Evolutionary conservation across 1,140 invertebrate species (phyloP).

Genomic region (Cepaea nemoralis): DNA sequence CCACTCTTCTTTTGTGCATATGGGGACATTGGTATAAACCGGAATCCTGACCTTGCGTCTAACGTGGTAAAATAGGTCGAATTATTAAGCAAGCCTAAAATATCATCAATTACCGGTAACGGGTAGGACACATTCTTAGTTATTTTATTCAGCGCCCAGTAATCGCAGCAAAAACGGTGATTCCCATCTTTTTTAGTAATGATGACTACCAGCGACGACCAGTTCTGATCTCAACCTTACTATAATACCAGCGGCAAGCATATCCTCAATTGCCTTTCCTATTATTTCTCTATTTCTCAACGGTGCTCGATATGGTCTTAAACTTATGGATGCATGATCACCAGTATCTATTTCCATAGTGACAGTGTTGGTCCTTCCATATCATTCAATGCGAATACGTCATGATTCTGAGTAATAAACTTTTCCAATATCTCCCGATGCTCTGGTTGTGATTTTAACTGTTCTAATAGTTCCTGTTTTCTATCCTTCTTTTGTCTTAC

Average conservation of each 20-base stretch:
- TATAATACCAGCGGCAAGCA: too few species aligned
- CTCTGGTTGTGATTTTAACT: too few species aligned
- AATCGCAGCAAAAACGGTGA: too few species aligned
- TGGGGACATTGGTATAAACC: slow-evolving; percentile 39
- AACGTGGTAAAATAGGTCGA: slow-evolving; percentile 39
- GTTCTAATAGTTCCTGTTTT: too few species aligned
- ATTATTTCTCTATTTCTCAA: slow-evolving; percentile 38
- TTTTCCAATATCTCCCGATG: slow-evolving; percentile 6
- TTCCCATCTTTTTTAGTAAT: slow-evolving; percentile 42
- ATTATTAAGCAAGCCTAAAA: slow-evolving; percentile 36
- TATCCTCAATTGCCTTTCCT: slow-evolving; percentile 41
- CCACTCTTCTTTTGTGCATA: slow-evolving; percentile 44
- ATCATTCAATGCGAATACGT: slow-evolving; percentile 49
- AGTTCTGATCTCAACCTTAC: slow-evolving; percentile 44
- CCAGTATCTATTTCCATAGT: slow-evolving; percentile 47
- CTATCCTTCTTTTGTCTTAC: too few species aligned
- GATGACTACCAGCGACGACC: neutral
- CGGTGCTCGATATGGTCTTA: slow-evolving; percentile 18
- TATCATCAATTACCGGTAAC: slow-evolving; percentile 72
- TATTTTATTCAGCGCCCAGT: slow-evolving; percentile 70
- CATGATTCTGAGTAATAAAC: slow-evolving; percentile 33
- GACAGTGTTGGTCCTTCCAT: slow-evolving; percentile 36
- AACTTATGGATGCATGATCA: slow-evolving; percentile 42
- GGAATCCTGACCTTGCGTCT: slow-evolving; percentile 36
- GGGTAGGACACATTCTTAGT: slow-evolving; percentile 73